phyloP scores from a whole-genome alignment of 2,797 vertebrate species.

The Clarias pachynema region DNA sequence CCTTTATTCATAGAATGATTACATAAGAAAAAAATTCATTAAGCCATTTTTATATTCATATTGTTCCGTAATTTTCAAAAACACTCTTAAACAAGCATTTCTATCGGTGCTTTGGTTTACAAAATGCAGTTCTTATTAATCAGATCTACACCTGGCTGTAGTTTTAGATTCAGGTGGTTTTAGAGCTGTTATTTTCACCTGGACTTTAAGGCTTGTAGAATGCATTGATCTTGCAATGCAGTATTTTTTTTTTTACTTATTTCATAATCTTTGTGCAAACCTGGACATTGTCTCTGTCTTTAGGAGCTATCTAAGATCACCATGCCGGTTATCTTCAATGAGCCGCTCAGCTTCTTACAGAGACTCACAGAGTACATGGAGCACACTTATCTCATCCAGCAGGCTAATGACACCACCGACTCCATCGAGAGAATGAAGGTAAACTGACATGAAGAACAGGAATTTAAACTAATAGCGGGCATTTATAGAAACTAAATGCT shows the following conservation, averaged over 20 bases:
- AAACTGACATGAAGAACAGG: not conserved
- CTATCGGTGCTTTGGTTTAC: not conserved
- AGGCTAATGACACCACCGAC: slow-evolving; percentile 85
- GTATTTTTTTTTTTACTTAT: not conserved
- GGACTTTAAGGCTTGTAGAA: not conserved
- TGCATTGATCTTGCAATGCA: not conserved
- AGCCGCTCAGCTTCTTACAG: slow-evolving; percentile 96
- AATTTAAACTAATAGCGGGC: too few species aligned
- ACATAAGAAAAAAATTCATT: not conserved
- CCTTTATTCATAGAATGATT: not conserved
- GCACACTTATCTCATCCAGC: slow-evolving; percentile 96
- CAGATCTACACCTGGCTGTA: not conserved
- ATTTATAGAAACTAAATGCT: too few species aligned
- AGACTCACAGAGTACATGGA: slow-evolving; percentile 97
- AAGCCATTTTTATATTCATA: not conserved
- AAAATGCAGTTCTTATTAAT: not conserved
- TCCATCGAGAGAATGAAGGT: slow-evolving; percentile 96
- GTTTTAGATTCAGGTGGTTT: not conserved
- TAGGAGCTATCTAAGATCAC: slow-evolving; percentile 98
- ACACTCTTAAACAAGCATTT: not conserved
- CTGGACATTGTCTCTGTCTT: slow-evolving; percentile 1
- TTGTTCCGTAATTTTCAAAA: not conserved
- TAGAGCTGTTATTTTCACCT: not conserved
- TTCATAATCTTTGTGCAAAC: not conserved
- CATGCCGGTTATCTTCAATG: slow-evolving; percentile 98